Base-by-base conservation (phyloP, 2,888 invertebrate genomes). In the Leptarthrus brevirostris region DNA sequence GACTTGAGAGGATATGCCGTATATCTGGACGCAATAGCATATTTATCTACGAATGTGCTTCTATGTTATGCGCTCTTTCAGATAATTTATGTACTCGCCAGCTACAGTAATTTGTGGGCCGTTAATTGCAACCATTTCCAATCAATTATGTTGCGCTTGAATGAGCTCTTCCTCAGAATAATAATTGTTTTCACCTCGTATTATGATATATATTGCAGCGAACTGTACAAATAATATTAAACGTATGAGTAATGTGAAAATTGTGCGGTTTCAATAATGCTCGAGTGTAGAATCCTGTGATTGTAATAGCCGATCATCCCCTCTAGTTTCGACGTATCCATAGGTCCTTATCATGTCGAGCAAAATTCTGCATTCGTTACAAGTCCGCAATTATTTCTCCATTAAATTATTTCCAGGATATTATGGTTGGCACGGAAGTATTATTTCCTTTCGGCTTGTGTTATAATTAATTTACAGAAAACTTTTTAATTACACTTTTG, bases 81-180 rank as follows among this genome's bases (percentile, higher is more conserved):
- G 26, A 12, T 36, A 61, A 22, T 61, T 36, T 61, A 40, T 22
- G 36, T 36, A 61, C 61, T 61, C 40, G 20, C 18, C 30, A 20
- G 36, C n/a, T 40, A 36, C 56, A 56, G 61, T 61, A 40, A 61
- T 61, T 61, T 61, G 61, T 36, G 36, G 61, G 1, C 30, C 22
- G 61, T 66, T 66, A 66, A 66, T 66, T 66, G 66, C 26, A 66
- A 49, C 66, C 49, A 49, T 66, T 66, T 49, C 49, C 66, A 66
- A 66, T 66, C 49, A 66, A 66, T 66, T 61, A 61, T 36, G 36
- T 22, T 14, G 14, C 16, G 30, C 56, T 30, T 16, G 56, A 56
- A 30, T 56, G 26, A 56, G 26, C 20, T 61, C 40, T 61, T 61
- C 61, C 61, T 40, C 20, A 20, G 22, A 61, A 36, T 61, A 40